Evolutionary conservation across 2,113 vertebrate species (phyloP).

Genomic region (Panthera tigris): DNA sequence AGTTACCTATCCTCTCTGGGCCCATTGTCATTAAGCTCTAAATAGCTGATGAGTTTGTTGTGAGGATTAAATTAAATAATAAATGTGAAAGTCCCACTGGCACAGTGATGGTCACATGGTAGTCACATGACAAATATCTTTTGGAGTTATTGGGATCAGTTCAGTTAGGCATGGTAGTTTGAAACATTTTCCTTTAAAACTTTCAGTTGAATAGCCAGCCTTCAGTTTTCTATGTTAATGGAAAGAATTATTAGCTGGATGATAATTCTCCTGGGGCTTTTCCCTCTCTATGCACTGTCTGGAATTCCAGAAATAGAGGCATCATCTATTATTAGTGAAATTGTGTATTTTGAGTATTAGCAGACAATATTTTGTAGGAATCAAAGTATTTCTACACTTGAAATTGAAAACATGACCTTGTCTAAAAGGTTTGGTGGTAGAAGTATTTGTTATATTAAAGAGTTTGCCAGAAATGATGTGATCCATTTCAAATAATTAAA

Average conservation of each 20-base stretch:
- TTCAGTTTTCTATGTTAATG: neutral
- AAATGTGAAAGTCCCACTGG: neutral
- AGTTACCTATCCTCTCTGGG: neutral
- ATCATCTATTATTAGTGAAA: neutral
- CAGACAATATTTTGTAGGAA: neutral
- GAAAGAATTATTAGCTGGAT: neutral
- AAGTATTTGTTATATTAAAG: neutral
- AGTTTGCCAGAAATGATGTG: neutral
- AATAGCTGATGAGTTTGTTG: neutral
- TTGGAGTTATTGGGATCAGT: neutral
- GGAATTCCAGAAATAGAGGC: slow-evolving; percentile 12
- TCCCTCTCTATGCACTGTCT: neutral
- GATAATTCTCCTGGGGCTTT: neutral
- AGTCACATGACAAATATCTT: neutral
- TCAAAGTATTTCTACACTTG: neutral
- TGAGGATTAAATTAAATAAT: neutral
- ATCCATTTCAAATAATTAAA: neutral
- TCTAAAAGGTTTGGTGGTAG: neutral
- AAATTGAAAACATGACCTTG: neutral
- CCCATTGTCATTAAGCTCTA: neutral
- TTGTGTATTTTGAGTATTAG: neutral
- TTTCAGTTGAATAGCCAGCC: neutral
- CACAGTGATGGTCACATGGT: neutral
- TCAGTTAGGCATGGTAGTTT: neutral
- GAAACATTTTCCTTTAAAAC: neutral